Evolutionary conservation across 2,113 vertebrate species (phyloP).

Genomic region (Cochlearius cochlearius): DNA sequence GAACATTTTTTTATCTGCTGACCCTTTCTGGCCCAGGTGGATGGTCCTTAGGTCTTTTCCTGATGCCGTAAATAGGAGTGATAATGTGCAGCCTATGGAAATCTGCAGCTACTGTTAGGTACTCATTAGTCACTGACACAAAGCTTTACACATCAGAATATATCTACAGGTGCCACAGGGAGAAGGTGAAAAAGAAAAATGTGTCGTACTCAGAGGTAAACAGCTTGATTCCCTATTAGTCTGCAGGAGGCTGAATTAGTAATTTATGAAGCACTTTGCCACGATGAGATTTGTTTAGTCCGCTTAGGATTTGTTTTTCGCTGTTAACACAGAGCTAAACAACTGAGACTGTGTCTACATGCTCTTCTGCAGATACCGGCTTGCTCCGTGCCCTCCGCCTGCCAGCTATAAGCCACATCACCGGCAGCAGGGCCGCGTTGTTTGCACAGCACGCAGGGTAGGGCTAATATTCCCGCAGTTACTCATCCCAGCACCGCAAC

Average conservation of each 20-base stretch:
- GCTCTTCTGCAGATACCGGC: neutral
- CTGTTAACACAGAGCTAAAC: constrained; percentile 24
- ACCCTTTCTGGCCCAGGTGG: neutral
- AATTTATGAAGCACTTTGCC: constrained; percentile 53
- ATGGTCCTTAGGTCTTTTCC: neutral
- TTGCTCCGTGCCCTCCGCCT: neutral
- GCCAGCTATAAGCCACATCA: neutral
- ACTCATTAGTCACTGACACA: constrained; percentile 20
- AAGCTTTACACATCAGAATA: neutral
- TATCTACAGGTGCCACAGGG: constrained; percentile 14
- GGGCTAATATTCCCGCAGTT: neutral
- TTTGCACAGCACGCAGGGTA: neutral
- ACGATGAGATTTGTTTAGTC: constrained; percentile 35
- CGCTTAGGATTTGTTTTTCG: neutral
- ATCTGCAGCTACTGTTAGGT: neutral
- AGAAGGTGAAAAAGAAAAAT: constrained; percentile 19
- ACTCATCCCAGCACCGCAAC: neutral
- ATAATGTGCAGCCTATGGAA: neutral
- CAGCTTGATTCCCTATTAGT: constrained; percentile 26
- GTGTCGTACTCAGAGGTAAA: neutral
- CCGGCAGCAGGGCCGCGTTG: neutral
- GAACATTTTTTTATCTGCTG: neutral
- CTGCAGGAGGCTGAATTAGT: constrained; percentile 40
- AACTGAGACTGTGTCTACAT: neutral
- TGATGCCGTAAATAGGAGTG: neutral